Base-by-base conservation (phyloP, 1,140 invertebrate genomes). In the Dendrolimus kikuchii region DNA sequence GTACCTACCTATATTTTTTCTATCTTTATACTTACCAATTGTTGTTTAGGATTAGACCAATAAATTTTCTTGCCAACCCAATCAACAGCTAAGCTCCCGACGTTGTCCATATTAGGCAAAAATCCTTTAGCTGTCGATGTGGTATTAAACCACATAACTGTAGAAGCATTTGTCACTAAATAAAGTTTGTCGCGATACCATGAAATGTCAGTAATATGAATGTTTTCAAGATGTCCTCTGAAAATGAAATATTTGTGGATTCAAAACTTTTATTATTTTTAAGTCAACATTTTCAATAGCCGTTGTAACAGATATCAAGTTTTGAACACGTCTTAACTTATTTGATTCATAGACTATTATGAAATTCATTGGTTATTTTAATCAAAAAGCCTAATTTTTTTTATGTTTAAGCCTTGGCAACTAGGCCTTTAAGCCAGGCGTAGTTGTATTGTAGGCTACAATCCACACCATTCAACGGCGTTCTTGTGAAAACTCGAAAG, bases 61-160 rank as follows among this genome's bases (percentile, higher is more conserved):
- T 98, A 98, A 0, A 98, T 75, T 73, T 95, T 94, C 38, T 92
- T 92, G 0, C 94, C 95, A 38, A 97, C 91, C 94, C 95, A 97
- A 70, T 98, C 96, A 3, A 97, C 92, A 0, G 95, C 93, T 10
- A 98, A 89, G 60, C 92, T 93, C 0, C 92, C 91, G 2, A 94
- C 94, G 23, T 92, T 92, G 44, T 92, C 90, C 55, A 93, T 90
- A 64, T 92, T 91, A 6, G 84, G 75, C 62, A 93, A 86, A 9
- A 87, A 75, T 6, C 89, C 90, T 8, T 89, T 77, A 55, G 77
- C 62, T 46, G 89, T 88, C 3, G 78, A 90, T 0, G 90, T 93
- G 2, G 90, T 89, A 66, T 95, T 94, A 55, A 92, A 93, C 79
- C 90, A 90, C 66, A 92, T 91, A 0, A 95, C 88, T 8, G 89